These are phyloP conservation scores for Hydropsyche tenuis DNA, from an alignment of 1,140 invertebrate genomes.

Conservation along the genomic window DNA sequence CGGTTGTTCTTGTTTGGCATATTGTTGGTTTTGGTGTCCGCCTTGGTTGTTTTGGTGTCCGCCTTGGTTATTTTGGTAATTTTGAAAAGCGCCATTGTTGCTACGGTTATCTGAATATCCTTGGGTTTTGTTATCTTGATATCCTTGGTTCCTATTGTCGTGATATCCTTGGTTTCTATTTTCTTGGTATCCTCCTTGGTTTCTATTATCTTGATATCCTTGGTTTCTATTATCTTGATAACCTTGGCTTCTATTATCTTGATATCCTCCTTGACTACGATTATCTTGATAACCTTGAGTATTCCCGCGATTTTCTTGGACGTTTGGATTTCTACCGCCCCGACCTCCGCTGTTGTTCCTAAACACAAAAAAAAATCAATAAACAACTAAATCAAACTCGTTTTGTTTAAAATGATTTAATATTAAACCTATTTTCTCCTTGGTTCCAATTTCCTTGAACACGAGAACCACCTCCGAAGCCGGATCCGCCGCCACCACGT, in stretches of 20 bases:
- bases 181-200: conserved; percentile 44
- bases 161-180: conserved; percentile 46
- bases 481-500: conserved; percentile 38
- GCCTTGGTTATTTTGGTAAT: conserved; percentile 47
- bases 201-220: conserved; percentile 43
- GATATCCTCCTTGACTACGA: conserved; percentile 37
- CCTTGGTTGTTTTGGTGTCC: conserved; percentile 36
- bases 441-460: conserved; percentile 58
- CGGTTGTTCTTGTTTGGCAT: conserved; percentile 40
- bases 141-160: conserved; percentile 29
- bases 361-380: background rate
- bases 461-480: conserved; percentile 50
- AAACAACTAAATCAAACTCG: background rate
- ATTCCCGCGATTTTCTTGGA: conserved; percentile 30
- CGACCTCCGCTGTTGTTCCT: conserved; percentile 37
- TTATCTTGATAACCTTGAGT: conserved; percentile 40
- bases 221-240: conserved; percentile 46
- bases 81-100: conserved; percentile 29
- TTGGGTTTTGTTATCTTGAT: too few relatives aligned
- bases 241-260: conserved; percentile 46
- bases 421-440: conserved; percentile 46
- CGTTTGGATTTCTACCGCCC: conserved; percentile 41
- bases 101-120: conserved; percentile 35
- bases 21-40: conserved; percentile 9
- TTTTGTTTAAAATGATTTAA: too few relatives aligned